Evolutionary conservation across 2,888 invertebrate species (phyloP), one percentile per base, ranked within the genome.

Genomic region (Glaucopsyche alexis): DNA sequence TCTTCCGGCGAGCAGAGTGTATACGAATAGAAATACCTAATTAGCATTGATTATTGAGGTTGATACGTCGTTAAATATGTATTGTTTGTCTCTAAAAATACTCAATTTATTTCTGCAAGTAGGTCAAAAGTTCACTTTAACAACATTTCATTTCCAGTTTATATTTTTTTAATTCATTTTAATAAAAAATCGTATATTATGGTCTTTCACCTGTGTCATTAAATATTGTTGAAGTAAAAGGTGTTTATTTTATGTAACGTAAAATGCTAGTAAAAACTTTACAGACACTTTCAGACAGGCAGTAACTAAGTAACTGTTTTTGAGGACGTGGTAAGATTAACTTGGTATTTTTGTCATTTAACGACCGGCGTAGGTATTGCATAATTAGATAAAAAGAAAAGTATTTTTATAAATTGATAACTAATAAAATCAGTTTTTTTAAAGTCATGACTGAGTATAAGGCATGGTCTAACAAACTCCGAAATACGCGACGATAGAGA

Each of bases 21-120:
- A 69, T 49, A 19, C 14, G 29, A 69, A 49, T 69, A 69, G 69
- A 69, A 69, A 69, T 69, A 49, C 47, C 69, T 66, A 66, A 66
- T 66, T 42, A 66, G 66, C 40, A 42, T 66, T 16, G n/a, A 66
- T 66, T 42, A 66, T 66, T 42, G 40, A 66, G 40, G 65, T 66
- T 40, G 16, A 66, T 42, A 66, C 29, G 66, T 66, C 66, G 16
- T 66, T 66, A 66, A 66, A 66, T 66, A 66, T 66, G n/a, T 66
- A 66, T n/a, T 66, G 16, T 9, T 9, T 38, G 60, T 60, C 6
- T 60, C 60, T 13, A 29, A 13, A 7, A 38, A 60, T 60, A 60
- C 29, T 14, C 13, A 6, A 38, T 60, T 60, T 60, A 60, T 29
- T 60, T 60, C 29, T 29, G 60, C 60, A 60, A 60, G 29, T 29